A percentile compares a stretch with the other conserved stretches of the same genome.
phyloP scores from a whole-genome alignment of 2,888 invertebrate genomes.

The Lamellibrachia satsuma region DNA sequence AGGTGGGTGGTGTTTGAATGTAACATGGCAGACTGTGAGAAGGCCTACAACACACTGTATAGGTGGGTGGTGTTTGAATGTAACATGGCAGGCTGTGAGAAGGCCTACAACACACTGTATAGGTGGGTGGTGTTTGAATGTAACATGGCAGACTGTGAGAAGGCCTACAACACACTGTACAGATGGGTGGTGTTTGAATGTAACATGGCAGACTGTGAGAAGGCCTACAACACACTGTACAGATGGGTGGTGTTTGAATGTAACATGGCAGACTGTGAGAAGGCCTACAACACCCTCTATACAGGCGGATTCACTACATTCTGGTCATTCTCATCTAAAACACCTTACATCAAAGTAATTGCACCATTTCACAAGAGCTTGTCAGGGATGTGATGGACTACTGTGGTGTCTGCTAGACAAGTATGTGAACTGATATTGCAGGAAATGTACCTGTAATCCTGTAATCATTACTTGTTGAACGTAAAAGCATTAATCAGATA shows the following conservation, averaged over 20 bases:
- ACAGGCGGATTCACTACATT: slow-evolving; percentile 51
- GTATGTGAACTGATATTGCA: too few relatives aligned
- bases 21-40: slow-evolving; percentile 82
- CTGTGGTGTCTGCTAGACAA: too few relatives aligned
- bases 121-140: slow-evolving; percentile 75
- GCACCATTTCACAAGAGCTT: too few relatives aligned
- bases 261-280: slow-evolving; percentile 82
- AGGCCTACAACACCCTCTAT: slow-evolving; percentile 94
- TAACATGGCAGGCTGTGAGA: not conserved
- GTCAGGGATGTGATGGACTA: too few relatives aligned
- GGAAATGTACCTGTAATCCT: too few relatives aligned
- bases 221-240: too few relatives aligned
- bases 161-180: slow-evolving; percentile 94
- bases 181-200: slow-evolving; percentile 69
- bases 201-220: too few relatives aligned
- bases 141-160: slow-evolving; percentile 82
- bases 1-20: slow-evolving; percentile 75
- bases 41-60: slow-evolving; percentile 94
- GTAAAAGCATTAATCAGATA: too few relatives aligned
- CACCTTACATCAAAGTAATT: too few relatives aligned
- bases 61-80: slow-evolving; percentile 68
- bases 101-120: too few relatives aligned
- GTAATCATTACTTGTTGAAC: too few relatives aligned
- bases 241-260: slow-evolving; percentile 75
- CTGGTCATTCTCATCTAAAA: too few relatives aligned